A percentile compares a stretch with the other conserved stretches of the same genome.
Conservation (phyloP, 1,140 invertebrate genomes). For the Portunus trituberculatus region DNA sequence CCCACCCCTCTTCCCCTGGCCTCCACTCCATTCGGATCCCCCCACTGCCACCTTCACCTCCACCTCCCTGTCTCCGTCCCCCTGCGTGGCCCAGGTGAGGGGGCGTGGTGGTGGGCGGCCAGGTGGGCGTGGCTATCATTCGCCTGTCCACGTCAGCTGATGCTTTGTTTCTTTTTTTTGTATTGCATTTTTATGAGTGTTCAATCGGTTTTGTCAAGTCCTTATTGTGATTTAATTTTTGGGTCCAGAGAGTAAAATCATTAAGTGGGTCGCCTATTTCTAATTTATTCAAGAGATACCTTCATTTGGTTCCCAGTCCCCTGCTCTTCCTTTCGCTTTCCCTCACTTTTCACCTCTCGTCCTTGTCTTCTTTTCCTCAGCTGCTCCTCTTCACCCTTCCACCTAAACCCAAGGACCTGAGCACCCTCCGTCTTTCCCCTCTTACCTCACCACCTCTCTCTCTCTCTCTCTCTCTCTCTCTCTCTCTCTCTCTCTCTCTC, state of each 20-base stretch:
- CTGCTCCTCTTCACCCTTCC: no score
- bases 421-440: no score
- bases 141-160: neutral
- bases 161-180: neutral
- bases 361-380: neutral
- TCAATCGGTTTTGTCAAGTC: no score
- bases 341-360: neutral
- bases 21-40: neutral
- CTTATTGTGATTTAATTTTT: no score
- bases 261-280: no score
- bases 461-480: conserved; percentile 7
- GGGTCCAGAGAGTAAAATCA: no score
- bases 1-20: neutral
- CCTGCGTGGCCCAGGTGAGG: neutral
- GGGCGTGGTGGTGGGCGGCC: neutral
- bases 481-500: conserved; percentile 1
- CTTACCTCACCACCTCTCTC: no score
- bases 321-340: no score
- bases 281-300: no score
- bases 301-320: no score
- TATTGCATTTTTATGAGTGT: neutral
- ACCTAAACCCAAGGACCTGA: no score
- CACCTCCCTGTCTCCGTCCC: neutral
- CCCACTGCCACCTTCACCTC: no score
- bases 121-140: neutral